Percentiles rank a stretch among this genome's conserved stretches.
Evolutionary conservation across 92 coral and sea anemone genomes (phyloP).

Genomic region (Blastomussa wellsi): DNA sequence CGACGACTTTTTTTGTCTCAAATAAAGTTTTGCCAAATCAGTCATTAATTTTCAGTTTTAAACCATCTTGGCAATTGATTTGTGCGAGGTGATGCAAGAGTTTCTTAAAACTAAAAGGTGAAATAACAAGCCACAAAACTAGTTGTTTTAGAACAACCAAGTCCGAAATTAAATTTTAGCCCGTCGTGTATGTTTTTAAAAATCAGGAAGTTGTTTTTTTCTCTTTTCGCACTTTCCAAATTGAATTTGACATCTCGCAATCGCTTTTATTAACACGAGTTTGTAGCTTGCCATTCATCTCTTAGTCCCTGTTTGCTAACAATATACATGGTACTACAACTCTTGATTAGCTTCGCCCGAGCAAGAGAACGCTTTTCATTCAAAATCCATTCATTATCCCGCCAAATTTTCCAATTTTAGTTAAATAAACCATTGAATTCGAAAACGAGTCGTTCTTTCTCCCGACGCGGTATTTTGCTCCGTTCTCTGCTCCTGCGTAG

Average conservation of each 20-base stretch:
- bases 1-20: background rate
- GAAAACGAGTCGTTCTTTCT: background rate
- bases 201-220: background rate
- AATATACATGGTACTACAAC: background rate
- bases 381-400: background rate
- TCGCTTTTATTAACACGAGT: background rate
- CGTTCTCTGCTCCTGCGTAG: background rate
- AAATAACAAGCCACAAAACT: background rate
- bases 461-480: background rate
- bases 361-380: background rate
- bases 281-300: background rate
- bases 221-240: background rate
- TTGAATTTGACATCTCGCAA: background rate
- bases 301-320: background rate
- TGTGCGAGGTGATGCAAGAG: background rate
- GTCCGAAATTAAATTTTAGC: background rate
- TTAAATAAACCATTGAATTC: background rate
- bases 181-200: background rate
- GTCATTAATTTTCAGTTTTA: background rate
- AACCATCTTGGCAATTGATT: background rate
- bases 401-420: background rate
- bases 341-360: background rate
- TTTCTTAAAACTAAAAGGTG: background rate
- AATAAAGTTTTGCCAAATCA: background rate
- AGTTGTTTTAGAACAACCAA: background rate